A percentile compares a stretch with the other conserved stretches of the same genome.
phyloP scores from a whole-genome alignment of 2,888 invertebrate genomes.

The Selenia dentaria region DNA sequence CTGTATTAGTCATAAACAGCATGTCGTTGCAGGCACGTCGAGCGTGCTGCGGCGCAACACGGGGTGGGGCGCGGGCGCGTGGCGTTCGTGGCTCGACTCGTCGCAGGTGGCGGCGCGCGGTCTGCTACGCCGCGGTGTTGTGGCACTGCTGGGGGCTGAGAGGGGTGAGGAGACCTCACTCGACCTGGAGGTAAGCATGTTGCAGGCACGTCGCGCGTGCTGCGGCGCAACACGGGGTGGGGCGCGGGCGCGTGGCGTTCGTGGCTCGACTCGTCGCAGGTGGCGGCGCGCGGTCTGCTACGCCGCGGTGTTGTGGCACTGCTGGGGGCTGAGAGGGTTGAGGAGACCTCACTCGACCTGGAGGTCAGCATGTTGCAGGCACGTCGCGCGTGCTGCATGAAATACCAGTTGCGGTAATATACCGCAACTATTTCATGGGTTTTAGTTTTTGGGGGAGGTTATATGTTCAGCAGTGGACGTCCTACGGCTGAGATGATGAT shows the following conservation, averaged over 20 bases:
- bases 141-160: slow-evolving; percentile 39
- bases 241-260: slow-evolving; percentile 39
- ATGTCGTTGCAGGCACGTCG: slow-evolving; percentile 39
- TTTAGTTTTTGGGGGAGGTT: too few relatives aligned
- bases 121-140: slow-evolving; percentile 57
- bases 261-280: slow-evolving; percentile 54
- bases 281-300: slow-evolving; percentile 58
- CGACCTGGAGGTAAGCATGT: slow-evolving; percentile 19
- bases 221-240: slow-evolving; percentile 49
- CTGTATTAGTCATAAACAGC: too few relatives aligned
- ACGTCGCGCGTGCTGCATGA: slow-evolving; percentile 49
- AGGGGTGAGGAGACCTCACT: slow-evolving; percentile 26
- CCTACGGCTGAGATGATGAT: too few relatives aligned
- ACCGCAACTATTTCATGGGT: too few relatives aligned
- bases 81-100: slow-evolving; percentile 51
- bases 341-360: slow-evolving; percentile 31
- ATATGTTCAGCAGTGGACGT: too few relatives aligned
- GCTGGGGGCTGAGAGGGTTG: slow-evolving; percentile 9
- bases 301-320: slow-evolving; percentile 55
- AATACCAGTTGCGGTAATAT: neutral
- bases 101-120: slow-evolving; percentile 57
- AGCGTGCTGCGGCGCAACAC: slow-evolving; percentile 49
- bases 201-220: slow-evolving; percentile 48
- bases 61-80: slow-evolving; percentile 40
- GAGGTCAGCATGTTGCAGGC: slow-evolving; percentile 27